A percentile compares a stretch with the other conserved stretches of the same genome.
phyloP scores from a whole-genome alignment of 2,113 vertebrate species.

The Speoplatyrhinus poulsoni region DNA sequence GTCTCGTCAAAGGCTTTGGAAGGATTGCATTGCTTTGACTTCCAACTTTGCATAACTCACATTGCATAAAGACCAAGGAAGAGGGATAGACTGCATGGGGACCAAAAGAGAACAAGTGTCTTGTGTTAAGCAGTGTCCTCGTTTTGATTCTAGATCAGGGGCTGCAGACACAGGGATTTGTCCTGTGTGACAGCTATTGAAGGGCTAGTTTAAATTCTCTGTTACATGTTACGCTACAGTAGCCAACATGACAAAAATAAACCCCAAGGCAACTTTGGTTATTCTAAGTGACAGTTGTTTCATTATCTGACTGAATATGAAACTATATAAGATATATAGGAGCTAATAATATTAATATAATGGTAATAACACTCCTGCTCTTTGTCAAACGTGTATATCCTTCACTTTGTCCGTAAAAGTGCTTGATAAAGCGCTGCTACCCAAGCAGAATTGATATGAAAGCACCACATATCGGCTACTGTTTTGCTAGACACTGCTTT shows the following conservation, averaged over 20 bases:
- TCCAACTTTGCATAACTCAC: slow-evolving; percentile 47
- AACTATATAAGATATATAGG: too few species aligned
- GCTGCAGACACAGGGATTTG: slow-evolving; percentile 19
- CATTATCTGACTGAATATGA: too few species aligned
- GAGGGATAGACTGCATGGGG: slow-evolving; percentile 19
- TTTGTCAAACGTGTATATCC: slow-evolving; percentile 15
- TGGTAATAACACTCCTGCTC: slow-evolving; percentile 10
- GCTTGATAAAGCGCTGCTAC: neutral
- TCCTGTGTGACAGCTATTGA: slow-evolving; percentile 18
- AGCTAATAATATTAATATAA: too few species aligned
- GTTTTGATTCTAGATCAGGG: slow-evolving; percentile 29
- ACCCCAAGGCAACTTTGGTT: too few species aligned
- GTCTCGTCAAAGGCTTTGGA: slow-evolving; percentile 43
- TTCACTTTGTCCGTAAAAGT: neutral
- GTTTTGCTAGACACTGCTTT: neutral
- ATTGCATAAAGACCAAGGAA: slow-evolving; percentile 48
- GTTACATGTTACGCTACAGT: neutral
- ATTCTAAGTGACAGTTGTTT: too few species aligned
- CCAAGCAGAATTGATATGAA: neutral
- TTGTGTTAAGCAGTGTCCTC: slow-evolving; percentile 47
- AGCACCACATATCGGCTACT: neutral
- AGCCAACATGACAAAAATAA: too few species aligned
- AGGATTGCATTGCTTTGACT: slow-evolving; percentile 66
- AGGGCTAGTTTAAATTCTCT: slow-evolving; percentile 2
- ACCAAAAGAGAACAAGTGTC: slow-evolving; percentile 46